Conservation (phyloP, 2,113 vertebrate genomes). For the Sphyrna mokarran region DNA sequence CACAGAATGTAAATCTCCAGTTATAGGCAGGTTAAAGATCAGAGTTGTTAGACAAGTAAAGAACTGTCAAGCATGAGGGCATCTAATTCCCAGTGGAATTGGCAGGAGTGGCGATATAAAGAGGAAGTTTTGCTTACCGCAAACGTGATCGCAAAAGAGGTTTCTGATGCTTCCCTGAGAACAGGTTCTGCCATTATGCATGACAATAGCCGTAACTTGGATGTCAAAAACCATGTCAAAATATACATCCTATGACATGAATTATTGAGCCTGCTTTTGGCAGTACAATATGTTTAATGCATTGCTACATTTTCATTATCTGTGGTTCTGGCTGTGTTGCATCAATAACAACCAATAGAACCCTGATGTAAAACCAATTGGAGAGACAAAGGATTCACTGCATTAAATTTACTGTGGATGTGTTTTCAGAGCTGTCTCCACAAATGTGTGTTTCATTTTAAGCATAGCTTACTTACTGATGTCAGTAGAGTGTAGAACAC, state of each 20-base stretch:
- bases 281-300: conserved; percentile 33
- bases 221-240: conserved; percentile 24
- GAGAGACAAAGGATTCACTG: background rate
- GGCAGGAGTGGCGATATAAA: background rate
- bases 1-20: conserved; percentile 12
- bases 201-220: conserved; percentile 8
- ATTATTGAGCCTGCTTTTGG: conserved; percentile 25
- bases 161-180: background rate
- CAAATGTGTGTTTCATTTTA: conserved; percentile 12
- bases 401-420: background rate
- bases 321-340: background rate
- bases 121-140: background rate
- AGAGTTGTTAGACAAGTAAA: conserved; percentile 5
- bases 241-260: conserved; percentile 19
- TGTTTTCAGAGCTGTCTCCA: conserved; percentile 7
- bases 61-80: background rate
- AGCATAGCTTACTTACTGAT: background rate
- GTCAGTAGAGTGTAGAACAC: background rate
- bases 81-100: conserved; percentile 13
- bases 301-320: conserved; percentile 31
- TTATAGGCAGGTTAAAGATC: conserved; percentile 5
- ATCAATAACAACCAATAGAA: background rate
- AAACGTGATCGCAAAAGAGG: background rate
- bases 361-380: conserved; percentile 14
- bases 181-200: background rate